Percentiles rank a stretch among this genome's conserved stretches.
phyloP scores from a whole-genome alignment of 2,113 vertebrate genomes.

The Halichoeres trimaculatus region DNA sequence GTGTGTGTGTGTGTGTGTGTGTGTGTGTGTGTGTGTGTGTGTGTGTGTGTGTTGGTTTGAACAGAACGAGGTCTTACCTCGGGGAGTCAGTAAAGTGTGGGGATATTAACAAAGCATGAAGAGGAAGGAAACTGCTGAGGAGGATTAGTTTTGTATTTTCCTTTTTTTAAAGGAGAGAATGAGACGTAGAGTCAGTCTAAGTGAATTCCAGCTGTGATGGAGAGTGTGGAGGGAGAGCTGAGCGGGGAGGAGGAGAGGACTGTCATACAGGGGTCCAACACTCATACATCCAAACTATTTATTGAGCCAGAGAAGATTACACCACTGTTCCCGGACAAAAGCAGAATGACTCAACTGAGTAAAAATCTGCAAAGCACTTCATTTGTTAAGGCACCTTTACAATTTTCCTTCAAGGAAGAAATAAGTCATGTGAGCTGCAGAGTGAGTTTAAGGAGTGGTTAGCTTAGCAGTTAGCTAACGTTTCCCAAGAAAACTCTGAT shows the following conservation, averaged over 20 bases:
- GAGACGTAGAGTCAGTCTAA: neutral
- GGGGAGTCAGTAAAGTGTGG: slow-evolving; percentile 13
- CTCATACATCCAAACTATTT: neutral
- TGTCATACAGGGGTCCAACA: neutral
- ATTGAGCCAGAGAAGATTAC: neutral
- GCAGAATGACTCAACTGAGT: too few species aligned
- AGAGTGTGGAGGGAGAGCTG: neutral
- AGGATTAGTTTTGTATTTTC: neutral
- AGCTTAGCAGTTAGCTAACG: too few species aligned
- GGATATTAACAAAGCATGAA: slow-evolving; percentile 12
- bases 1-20: neutral
- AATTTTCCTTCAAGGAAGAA: too few species aligned
- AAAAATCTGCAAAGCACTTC: too few species aligned
- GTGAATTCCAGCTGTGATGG: neutral
- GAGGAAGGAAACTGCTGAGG: slow-evolving; percentile 19
- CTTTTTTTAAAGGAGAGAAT: neutral
- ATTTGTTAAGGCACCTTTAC: too few species aligned
- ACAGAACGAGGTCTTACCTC: slow-evolving; percentile 4
- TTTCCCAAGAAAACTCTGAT: too few species aligned
- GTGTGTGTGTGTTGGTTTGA: neutral
- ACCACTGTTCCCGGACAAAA: neutral
- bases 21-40: neutral
- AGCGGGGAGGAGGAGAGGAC: neutral
- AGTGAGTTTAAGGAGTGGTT: too few species aligned
- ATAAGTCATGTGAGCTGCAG: too few species aligned